Base-by-base conservation (phyloP, 1,140 invertebrate genomes). In the Euschistus heros region DNA sequence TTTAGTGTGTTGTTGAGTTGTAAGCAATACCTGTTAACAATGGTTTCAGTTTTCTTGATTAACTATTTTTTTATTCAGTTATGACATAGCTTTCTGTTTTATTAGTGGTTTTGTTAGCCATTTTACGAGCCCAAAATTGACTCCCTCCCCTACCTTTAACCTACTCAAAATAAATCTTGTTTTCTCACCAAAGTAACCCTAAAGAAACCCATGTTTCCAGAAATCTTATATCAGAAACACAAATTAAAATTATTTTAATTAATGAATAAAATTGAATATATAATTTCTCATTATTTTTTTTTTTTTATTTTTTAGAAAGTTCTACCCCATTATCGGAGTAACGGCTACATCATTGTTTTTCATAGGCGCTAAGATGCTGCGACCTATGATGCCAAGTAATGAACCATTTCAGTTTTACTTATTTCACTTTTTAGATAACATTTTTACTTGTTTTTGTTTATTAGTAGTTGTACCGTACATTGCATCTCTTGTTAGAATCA, bases 311-410 rank as follows among this genome's bases (percentile, higher is more conserved):
- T 62, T 44, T 6, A 47, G 66, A 18, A 68, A 64, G 42, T 70
- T 68, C 26, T 70, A 68, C 54, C 69, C 69, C 7, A 20, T 70
- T 26, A 50, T 70, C 27, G 69, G 69, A 10, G 67, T 66, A 15
- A 63, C 57, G 17, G 52, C 66, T 22, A 65, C 64, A 6, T 67
- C 64, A 18, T 47, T 70, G 18, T 66, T 70, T 27, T 64, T 70
- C 7, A 52, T 70, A 2, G 63, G 64, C 1, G 54, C 64, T 30
- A 65, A 67, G 54, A 63, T 70, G 63, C 62, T 70, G 20, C 62
- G 60, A 30, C 67, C 68, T 33, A 22, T 70, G 5, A 66, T 70
- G 47, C 69, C 69, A 7, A 67, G 63, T 2, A 66, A 65, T 37
- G 66, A 70, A 24, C 42, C 61, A 17, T 22, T 68, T 17, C 59